These are phyloP conservation scores for Apamea crenata DNA, from an alignment of 2,888 invertebrate genomes.

Conservation along the genomic window DNA sequence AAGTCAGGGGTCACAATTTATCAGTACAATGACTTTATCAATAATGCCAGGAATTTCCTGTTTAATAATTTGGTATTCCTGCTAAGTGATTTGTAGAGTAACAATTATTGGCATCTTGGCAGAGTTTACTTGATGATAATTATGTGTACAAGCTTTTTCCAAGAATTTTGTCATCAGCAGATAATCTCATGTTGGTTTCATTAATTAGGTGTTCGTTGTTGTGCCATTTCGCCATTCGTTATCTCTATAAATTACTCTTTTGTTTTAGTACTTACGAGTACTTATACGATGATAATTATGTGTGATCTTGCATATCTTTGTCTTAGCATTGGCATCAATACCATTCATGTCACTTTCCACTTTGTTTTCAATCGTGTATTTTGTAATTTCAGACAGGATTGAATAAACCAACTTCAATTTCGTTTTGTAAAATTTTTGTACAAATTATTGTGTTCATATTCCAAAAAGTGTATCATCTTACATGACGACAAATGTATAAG, in stretches of 20 bases:
- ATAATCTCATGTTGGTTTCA: neutral
- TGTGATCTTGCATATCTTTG: neutral
- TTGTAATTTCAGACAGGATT: neutral
- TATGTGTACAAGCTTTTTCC: constrained; percentile 11
- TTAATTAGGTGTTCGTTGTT: neutral
- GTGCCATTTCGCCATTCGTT: neutral
- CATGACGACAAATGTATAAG: neutral
- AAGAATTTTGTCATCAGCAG: neutral
- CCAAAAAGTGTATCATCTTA: neutral
- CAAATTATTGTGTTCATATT: neutral
- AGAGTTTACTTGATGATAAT: neutral
- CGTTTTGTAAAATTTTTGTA: neutral
- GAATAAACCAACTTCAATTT: no score
- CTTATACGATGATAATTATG: neutral
- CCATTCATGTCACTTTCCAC: neutral
- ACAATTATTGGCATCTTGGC: neutral
- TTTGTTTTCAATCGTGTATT: neutral
- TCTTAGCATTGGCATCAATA: constrained; percentile 4
- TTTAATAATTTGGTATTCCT: constrained; percentile 23
- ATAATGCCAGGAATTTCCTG: constrained; percentile 49
- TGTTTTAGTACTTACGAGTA: neutral
- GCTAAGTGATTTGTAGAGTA: constrained; percentile 4
- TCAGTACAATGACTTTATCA: constrained; percentile 54
- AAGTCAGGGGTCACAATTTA: constrained; percentile 60
- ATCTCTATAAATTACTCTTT: constrained; percentile 3